These are phyloP conservation scores for Bruchidius siliquastri DNA, from an alignment of 2,888 invertebrate species.

Conservation along the genomic window DNA sequence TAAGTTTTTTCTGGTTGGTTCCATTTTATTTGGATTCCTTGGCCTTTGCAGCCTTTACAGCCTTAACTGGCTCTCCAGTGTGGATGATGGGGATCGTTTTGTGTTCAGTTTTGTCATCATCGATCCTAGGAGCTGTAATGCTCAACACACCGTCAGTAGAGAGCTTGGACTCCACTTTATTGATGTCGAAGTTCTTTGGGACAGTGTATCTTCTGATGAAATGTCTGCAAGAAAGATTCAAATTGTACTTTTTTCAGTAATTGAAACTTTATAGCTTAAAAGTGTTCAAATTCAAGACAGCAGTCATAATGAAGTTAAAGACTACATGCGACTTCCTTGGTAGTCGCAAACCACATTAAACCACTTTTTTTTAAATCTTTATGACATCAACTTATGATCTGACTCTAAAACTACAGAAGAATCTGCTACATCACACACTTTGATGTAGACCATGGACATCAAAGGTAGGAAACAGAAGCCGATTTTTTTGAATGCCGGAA, in stretches of 20 bases:
- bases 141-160: constrained; percentile 72
- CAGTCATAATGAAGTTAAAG: too few species aligned
- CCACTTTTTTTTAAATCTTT: too few species aligned
- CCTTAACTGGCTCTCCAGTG: constrained; percentile 16
- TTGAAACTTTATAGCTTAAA: too few species aligned
- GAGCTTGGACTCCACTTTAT: constrained; percentile 65
- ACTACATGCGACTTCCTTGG: too few species aligned
- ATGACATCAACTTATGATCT: too few species aligned
- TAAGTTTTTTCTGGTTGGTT: background rate
- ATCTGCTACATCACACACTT: too few species aligned
- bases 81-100: constrained; percentile 15
- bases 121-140: constrained; percentile 57
- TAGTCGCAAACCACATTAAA: too few species aligned
- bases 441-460: too few species aligned
- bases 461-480: too few species aligned
- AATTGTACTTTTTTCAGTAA: background rate
- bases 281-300: too few species aligned
- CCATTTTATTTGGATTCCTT: background rate
- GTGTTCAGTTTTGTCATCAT: constrained; percentile 11
- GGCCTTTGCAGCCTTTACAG: constrained; percentile 1
- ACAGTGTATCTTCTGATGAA: constrained; percentile 70
- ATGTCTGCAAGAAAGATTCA: constrained; percentile 41
- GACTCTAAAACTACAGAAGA: too few species aligned
- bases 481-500: too few species aligned
- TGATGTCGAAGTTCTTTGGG: constrained; percentile 69